Evolutionary conservation across 2,113 vertebrate species (phyloP), one percentile per base, ranked within the genome.

Genomic region (Macquaria australasica): DNA sequence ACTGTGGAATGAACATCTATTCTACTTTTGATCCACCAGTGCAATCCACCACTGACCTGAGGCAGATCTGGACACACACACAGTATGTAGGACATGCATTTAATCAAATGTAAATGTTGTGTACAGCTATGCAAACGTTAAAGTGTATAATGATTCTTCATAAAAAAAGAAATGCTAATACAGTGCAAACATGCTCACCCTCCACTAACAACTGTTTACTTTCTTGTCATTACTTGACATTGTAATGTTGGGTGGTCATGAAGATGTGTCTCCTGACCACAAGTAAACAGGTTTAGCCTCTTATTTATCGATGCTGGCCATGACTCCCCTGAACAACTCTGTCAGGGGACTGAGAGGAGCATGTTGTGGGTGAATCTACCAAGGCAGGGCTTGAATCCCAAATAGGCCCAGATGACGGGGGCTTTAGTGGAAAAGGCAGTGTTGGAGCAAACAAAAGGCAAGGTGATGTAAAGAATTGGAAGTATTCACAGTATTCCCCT

Each of bases 251-350:
- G 78, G 43, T 85, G 77, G 67, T 81, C 79, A 50, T 81, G 68
- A 78, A 74, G 70, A 79, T 69, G 79, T 34, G 60, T 73, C 79
- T 83, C 66, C 70, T 78, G 84, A 83, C 85, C 86, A 88, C 79
- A 75, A 88, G 86, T 88, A 89, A 91, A 90, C 86, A 91, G 60
- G 39, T 89, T 84, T 73, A 62, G 73, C 72, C 48, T 87, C 70
- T 85, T 87, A 89, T 92, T 87, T 88, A 86, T 89, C 21, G 3
- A 73, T 77, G 83, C 79, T 82, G 79, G 79, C 79, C 77, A 66
- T 76, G 91, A 91, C 83, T 89, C 81, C 83, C 72, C 84, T 34
- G 64, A 88, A 87, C 62, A 79, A 67, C 82, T 88, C 75, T 89
- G 90, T 87, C 80, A 81, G 83, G 78, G 72, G 68, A 86, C 86